Evolutionary conservation across 1,140 invertebrate genomes (phyloP), one percentile per base, ranked within the genome.

Genomic region (Drosophila insularis): DNA sequence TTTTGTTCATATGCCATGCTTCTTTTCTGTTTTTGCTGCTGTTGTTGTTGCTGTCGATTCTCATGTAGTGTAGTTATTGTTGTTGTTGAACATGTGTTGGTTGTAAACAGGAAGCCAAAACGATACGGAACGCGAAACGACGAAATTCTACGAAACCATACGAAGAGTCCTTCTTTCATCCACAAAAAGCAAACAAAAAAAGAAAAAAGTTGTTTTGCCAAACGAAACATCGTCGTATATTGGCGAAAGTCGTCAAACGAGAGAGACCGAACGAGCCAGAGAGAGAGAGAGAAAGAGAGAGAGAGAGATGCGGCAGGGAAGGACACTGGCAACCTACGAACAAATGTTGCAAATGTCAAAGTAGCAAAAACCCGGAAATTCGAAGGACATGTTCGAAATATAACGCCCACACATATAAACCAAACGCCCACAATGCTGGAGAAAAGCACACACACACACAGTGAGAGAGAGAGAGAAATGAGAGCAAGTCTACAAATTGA

Each of bases 311-410:
- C 27, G 27, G 43, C 7, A 46, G 10, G 19, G 19, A 50, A 21
- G 19, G 43, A 50, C 43, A 7, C 10, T 46, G 2, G 17, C 17
- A 61, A 32, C 59, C 19, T 11, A 61, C 59, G 21, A 85, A 75
- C 82, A 82, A 50, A 50, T 86, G 82, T 89, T 87, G 82, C 82
- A 89, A 89, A 89, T 89, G 84, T 89, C 84, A 89, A 89, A 89
- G 84, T 89, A 66, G 78, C 84, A 89, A 87, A 61, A 86, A 89
- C 84, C 84, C 80, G 84, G 84, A 89, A 89, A 89, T 89, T 89
- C 84, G 84, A 89, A 89, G 85, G 84, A 87, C 84, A 89, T 87
- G 82, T 80, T 82, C 82, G 82, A 87, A 80, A 85, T 80, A 72
- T 64, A 78, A 79, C 82, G 79, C 82, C 82, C 82, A 87, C 81